These are phyloP conservation scores for Mylabris phalerata DNA, from an alignment of 1,140 invertebrate species.

Conservation along the genomic window DNA sequence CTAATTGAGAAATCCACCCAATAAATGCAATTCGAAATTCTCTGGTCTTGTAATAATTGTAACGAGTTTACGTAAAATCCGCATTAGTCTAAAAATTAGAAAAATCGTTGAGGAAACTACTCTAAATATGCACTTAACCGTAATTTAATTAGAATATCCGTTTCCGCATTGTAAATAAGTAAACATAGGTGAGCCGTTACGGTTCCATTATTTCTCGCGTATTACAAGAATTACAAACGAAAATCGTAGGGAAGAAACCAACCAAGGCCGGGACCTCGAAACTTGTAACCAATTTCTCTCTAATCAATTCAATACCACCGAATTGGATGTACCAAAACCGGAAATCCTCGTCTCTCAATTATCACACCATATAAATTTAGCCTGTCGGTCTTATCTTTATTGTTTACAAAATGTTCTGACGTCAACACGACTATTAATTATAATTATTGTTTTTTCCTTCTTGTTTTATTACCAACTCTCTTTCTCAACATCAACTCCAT, in stretches of 20 bases:
- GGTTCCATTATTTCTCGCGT: conserved; percentile 2
- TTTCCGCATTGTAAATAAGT: conserved; percentile 1
- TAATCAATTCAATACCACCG: not conserved
- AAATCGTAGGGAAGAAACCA: not conserved
- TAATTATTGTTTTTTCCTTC: too few species aligned
- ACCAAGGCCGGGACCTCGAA: not conserved
- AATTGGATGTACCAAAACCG: not conserved
- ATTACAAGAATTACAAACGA: too few species aligned
- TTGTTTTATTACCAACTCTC: too few species aligned
- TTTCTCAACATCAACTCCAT: too few species aligned
- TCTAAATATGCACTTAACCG: conserved; percentile 5
- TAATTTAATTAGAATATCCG: conserved; percentile 5
- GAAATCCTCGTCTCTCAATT: conserved; percentile 12
- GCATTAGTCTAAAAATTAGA: too few species aligned
- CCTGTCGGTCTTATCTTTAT: conserved; percentile 1
- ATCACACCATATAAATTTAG: not conserved
- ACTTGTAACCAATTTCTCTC: not conserved
- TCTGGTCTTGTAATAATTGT: not conserved
- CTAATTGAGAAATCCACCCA: too few species aligned
- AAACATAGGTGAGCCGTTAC: not conserved
- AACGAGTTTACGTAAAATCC: not conserved
- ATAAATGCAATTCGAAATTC: too few species aligned
- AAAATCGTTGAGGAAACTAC: not conserved
- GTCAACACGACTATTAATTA: not conserved
- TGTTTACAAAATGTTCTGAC: conserved; percentile 9